phyloP scores from a whole-genome alignment of 2,888 invertebrate genomes.

The Drosophila leonis region DNA sequence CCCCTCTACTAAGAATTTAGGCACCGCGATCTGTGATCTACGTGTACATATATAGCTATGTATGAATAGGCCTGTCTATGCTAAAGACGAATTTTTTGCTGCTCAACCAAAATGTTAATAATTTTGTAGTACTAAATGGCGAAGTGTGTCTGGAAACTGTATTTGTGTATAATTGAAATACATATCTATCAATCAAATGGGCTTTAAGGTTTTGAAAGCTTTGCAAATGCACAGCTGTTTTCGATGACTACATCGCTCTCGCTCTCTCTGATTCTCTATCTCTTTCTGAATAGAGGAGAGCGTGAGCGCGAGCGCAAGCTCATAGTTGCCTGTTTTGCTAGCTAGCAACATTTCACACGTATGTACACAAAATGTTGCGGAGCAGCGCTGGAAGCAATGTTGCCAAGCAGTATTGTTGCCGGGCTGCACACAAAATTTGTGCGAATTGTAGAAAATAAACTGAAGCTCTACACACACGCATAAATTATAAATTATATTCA shows the following conservation, averaged over 20 bases:
- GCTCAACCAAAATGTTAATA: background rate
- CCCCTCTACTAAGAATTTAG: conserved; percentile 17
- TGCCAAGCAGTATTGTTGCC: background rate
- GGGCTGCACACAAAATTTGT: background rate
- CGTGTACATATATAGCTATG: background rate
- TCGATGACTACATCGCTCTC: background rate
- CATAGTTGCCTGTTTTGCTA: background rate
- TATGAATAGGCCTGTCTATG: background rate
- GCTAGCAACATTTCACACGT: conserved; percentile 28
- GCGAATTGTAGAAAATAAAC: background rate
- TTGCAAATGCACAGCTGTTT: conserved; percentile 47
- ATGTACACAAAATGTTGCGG: conserved; percentile 39
- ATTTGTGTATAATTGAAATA: background rate
- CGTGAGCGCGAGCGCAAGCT: background rate
- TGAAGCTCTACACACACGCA: background rate
- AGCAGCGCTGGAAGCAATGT: background rate
- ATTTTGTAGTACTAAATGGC: conserved; percentile 1
- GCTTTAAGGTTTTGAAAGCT: conserved; percentile 36
- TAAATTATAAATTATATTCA: too few relatives aligned
- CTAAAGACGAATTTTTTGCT: background rate
- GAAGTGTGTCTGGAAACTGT: background rate
- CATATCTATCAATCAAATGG: conserved; percentile 37
- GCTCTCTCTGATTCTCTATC: background rate
- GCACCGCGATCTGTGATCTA: background rate
- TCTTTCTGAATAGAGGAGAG: background rate